Conservation (phyloP, 2,888 invertebrate species). For the Andrena minutula region DNA sequence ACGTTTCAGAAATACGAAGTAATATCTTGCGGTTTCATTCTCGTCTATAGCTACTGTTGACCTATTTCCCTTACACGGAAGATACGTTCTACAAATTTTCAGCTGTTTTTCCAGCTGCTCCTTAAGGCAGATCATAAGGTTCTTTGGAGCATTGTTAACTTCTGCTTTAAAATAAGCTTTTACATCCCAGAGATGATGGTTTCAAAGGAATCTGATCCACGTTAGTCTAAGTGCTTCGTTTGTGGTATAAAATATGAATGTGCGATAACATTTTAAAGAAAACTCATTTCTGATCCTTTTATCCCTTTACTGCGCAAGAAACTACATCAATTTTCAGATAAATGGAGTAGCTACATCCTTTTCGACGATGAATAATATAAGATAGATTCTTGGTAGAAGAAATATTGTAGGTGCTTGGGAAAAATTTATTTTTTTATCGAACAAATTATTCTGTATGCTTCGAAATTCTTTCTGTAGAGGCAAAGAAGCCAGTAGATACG, state of each 20-base stretch:
- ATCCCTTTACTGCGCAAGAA: neutral
- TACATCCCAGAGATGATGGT: neutral
- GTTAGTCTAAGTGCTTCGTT: neutral
- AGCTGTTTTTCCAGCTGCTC: neutral
- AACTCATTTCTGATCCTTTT: neutral
- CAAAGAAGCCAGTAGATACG: too few species aligned
- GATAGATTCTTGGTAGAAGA: neutral
- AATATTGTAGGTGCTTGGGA: neutral
- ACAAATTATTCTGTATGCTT: too few species aligned
- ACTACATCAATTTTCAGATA: neutral
- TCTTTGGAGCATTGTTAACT: neutral
- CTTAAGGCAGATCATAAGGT: neutral
- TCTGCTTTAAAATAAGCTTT: slow-evolving; percentile 10
- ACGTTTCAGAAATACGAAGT: slow-evolving; percentile 24
- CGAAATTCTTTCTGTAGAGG: too few species aligned
- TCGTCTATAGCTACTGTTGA: neutral
- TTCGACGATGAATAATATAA: neutral
- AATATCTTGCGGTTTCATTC: neutral
- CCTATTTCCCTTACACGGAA: neutral
- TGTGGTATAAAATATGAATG: neutral
- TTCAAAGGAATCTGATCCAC: neutral
- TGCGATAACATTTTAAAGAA: neutral
- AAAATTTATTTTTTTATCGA: neutral
- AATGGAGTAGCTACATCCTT: neutral
- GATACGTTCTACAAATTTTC: slow-evolving; percentile 21